Percentiles rank a stretch among this genome's conserved stretches.
Evolutionary conservation across 2,888 invertebrate species (phyloP).

Genomic region (Marronus borbonicus): DNA sequence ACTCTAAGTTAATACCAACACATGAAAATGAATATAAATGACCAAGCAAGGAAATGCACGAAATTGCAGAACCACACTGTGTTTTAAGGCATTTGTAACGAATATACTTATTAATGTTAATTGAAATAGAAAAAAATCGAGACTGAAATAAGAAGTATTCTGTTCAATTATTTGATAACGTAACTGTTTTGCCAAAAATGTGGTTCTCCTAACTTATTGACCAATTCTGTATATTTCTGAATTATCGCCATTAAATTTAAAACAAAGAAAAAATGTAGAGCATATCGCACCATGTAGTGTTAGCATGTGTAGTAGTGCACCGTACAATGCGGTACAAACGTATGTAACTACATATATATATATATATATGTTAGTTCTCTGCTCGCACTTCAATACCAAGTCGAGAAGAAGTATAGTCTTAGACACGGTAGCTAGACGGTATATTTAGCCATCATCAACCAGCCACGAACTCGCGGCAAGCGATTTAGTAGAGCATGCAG

Average conservation of each 20-base stretch:
- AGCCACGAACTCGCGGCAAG: conserved; percentile 58
- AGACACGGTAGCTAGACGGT: conserved; percentile 61
- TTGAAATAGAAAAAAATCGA: no score
- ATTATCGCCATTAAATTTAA: conserved; percentile 36
- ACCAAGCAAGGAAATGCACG: no score
- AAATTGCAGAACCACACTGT: no score
- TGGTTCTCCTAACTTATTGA: background rate
- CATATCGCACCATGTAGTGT: conserved; percentile 42
- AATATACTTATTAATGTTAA: no score
- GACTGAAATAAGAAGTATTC: no score
- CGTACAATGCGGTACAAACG: background rate
- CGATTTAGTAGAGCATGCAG: conserved; percentile 63
- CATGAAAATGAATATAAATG: no score
- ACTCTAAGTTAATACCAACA: no score
- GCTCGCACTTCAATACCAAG: conserved; percentile 3
- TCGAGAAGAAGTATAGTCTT: conserved; percentile 47
- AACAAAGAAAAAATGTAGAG: conserved; percentile 41
- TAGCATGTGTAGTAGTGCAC: background rate
- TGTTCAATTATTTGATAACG: no score
- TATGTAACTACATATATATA: background rate
- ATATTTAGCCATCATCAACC: conserved; percentile 62
- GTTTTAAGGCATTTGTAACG: no score
- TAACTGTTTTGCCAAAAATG: no score
- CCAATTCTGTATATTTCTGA: background rate
- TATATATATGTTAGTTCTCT: background rate